Conservation (phyloP, 2,113 vertebrate genomes). For the Plectropomus leopardus region DNA sequence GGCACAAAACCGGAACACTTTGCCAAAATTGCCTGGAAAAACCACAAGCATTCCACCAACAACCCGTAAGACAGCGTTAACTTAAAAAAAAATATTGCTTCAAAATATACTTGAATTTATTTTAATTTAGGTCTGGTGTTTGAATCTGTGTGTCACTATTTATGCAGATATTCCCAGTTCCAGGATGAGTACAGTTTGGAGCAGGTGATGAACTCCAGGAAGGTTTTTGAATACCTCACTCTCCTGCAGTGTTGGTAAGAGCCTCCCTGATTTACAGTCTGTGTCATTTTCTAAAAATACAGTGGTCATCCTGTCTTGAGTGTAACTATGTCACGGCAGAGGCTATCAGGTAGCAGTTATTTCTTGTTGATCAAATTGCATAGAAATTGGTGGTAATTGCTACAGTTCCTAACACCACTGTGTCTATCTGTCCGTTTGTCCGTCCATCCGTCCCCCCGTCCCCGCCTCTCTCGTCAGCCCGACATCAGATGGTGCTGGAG, state of each 20-base stretch:
- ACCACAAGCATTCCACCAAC: conserved; percentile 96
- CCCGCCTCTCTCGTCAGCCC: conserved; percentile 86
- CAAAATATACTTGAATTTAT: neutral
- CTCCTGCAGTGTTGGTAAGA: conserved; percentile 97
- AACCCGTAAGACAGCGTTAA: conserved; percentile 90
- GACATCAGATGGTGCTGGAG: conserved; percentile 94
- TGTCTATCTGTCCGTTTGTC: no score
- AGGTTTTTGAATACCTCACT: conserved; percentile 92
- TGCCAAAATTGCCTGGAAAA: conserved; percentile 99
- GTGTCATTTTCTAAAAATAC: neutral
- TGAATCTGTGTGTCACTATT: neutral
- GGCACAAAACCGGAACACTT: conserved; percentile 96
- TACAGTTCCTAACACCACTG: neutral
- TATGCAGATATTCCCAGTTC: conserved; percentile 93
- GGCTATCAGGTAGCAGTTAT: neutral
- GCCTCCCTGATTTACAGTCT: neutral
- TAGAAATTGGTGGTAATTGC: neutral
- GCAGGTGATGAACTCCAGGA: conserved; percentile 89
- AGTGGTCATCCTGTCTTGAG: neutral
- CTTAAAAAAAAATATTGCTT: neutral
- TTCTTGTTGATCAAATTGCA: neutral
- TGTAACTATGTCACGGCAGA: neutral
- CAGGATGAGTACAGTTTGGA: conserved; percentile 93
- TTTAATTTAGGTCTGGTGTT: neutral
- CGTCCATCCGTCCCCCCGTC: no score